Base-by-base conservation (phyloP, 2,888 invertebrate genomes). In the Tubulanus polymorphus region DNA sequence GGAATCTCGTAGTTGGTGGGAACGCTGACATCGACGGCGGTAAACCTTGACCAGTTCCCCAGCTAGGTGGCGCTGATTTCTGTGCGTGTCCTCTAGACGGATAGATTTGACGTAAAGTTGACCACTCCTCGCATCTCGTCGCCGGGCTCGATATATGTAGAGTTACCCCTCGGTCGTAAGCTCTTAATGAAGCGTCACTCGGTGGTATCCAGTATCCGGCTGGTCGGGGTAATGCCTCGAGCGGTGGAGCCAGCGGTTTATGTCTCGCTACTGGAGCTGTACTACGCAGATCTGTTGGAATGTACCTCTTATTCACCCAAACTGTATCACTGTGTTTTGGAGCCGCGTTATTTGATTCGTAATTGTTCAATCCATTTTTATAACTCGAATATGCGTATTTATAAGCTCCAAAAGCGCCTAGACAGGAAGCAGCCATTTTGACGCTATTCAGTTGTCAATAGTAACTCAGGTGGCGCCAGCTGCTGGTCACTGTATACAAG, bases 301-400 rank as follows among this genome's bases (percentile, higher is more conserved):
- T 60, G 56, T 73, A 74, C 35, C 74, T 63, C 58, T 75, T 71
- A 12, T 65, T 69, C 6, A 75, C 70, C 74, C 75, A 75, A n/a
- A 72, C 72, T 5, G 67, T 68, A 53, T 72, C 69, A n/a, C n/a
- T n/a, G n/a, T n/a, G n/a, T n/a, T n/a, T n/a, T n/a, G n/a, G n/a
- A n/a, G n/a, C n/a, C n/a, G n/a, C n/a, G n/a, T n/a, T n/a, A n/a
- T n/a, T n/a, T n/a, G n/a, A n/a, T n/a, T n/a, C n/a, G n/a, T n/a
- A n/a, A n/a, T n/a, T n/a, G n/a, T n/a, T n/a, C n/a, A n/a, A n/a
- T n/a, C n/a, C n/a, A n/a, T n/a, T n/a, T n/a, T n/a, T n/a, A 59
- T 69, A 65, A 56, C 63, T 56, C 55, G 63, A 63, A 50, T 70
- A 70, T n/a, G 67, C 65, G 6, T 63, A 62, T 58, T 69, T 66